A percentile compares a stretch with the other conserved stretches of the same genome.
These are phyloP conservation scores for Ceratitis capitata DNA, from an alignment of 1,140 invertebrate species.

Conservation along the genomic window DNA sequence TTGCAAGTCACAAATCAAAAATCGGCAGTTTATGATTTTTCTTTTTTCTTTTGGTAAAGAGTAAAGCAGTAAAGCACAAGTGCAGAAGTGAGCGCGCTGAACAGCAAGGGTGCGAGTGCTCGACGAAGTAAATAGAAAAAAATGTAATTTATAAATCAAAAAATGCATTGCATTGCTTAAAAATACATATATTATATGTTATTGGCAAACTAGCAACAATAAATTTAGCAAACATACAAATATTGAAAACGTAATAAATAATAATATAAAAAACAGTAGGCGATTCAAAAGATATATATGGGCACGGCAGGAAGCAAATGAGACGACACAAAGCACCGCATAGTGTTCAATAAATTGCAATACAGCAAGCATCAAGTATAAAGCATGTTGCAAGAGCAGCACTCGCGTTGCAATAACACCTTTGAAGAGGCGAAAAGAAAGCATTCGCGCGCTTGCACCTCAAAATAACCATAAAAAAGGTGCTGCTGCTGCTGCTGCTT, in stretches of 20 bases:
- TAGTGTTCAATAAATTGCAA: conserved; percentile 6
- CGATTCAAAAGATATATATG: conserved; percentile 43
- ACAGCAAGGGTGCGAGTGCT: neutral
- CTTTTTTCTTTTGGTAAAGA: no score
- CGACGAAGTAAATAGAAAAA: neutral
- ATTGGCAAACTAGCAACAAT: neutral
- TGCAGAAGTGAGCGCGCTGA: neutral
- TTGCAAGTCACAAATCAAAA: conserved; percentile 34
- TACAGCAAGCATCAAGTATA: no score
- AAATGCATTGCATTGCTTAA: neutral
- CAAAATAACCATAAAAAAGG: neutral
- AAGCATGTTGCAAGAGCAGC: neutral
- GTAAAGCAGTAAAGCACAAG: neutral
- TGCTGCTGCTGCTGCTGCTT: neutral
- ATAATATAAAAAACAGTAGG: neutral
- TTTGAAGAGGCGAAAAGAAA: neutral
- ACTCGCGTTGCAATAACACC: neutral
- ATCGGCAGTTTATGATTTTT: neutral
- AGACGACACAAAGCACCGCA: conserved; percentile 47
- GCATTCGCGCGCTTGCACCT: neutral
- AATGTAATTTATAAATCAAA: neutral
- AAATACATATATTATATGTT: neutral
- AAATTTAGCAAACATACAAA: conserved; percentile 1
- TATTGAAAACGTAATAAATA: neutral
- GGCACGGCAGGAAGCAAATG: conserved; percentile 63